These are phyloP conservation scores for Ptyas mucosa DNA, from an alignment of 2,113 vertebrate species.

Conservation along the genomic window DNA sequence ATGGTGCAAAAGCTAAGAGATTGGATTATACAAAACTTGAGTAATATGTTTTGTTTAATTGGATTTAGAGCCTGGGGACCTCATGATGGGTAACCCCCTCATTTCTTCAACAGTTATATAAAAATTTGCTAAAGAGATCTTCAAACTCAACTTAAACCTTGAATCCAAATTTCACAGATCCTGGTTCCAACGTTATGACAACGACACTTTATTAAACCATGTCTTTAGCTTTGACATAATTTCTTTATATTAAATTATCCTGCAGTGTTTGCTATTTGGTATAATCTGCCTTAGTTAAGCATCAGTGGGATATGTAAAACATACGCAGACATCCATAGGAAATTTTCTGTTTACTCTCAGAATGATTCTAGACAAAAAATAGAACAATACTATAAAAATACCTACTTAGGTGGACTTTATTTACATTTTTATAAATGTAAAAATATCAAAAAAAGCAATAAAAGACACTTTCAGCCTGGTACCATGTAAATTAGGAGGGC, in stretches of 20 bases:
- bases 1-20: not conserved
- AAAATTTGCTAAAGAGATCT: not conserved
- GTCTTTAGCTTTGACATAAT: not conserved
- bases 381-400: not conserved
- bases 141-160: not conserved
- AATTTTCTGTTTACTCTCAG: not conserved
- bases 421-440: not conserved
- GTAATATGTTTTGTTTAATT: not conserved
- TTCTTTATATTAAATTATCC: not conserved
- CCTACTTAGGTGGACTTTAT: not conserved
- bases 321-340: not conserved
- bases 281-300: not conserved
- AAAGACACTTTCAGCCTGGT: not conserved
- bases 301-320: no score
- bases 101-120: not conserved
- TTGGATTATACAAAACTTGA: not conserved
- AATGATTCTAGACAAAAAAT: not conserved
- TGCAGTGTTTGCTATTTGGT: not conserved
- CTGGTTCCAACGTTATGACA: not conserved
- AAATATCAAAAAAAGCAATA: not conserved
- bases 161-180: not conserved
- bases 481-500: not conserved
- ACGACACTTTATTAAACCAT: not conserved
- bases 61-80: not conserved
- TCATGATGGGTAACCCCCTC: not conserved